Evolutionary conservation across 2,113 vertebrate genomes (phyloP).

Genomic region (Balaeniceps rex): DNA sequence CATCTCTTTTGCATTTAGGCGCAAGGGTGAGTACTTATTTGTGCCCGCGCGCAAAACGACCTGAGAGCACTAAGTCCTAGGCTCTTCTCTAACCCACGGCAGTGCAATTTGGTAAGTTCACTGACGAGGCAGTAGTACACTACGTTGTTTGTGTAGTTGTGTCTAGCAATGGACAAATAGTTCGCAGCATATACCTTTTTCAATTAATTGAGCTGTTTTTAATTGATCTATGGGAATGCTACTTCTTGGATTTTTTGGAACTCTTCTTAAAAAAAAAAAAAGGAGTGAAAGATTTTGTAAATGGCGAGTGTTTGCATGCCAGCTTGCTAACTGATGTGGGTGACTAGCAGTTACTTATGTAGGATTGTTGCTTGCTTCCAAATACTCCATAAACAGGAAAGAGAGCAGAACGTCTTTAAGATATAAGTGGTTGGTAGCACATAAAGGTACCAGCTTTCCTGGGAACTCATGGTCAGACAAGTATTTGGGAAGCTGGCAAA

Average conservation of each 20-base stretch:
- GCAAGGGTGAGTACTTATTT: neutral
- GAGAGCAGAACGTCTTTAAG: neutral
- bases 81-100: neutral
- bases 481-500: neutral
- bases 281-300: neutral
- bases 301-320: neutral
- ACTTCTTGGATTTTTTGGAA: neutral
- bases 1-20: neutral
- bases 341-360: neutral
- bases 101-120: neutral
- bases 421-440: neutral
- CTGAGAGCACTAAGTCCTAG: neutral
- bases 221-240: neutral
- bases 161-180: neutral
- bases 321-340: neutral
- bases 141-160: rapidly evolving
- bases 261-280: neutral
- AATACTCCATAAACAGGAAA: neutral
- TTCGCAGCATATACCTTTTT: neutral
- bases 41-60: neutral
- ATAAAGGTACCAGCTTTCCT: neutral
- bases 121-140: neutral
- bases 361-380: neutral
- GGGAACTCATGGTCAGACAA: neutral
- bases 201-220: neutral